phyloP scores from a whole-genome alignment of 2,113 vertebrate species.

The Casuarius casuarius region DNA sequence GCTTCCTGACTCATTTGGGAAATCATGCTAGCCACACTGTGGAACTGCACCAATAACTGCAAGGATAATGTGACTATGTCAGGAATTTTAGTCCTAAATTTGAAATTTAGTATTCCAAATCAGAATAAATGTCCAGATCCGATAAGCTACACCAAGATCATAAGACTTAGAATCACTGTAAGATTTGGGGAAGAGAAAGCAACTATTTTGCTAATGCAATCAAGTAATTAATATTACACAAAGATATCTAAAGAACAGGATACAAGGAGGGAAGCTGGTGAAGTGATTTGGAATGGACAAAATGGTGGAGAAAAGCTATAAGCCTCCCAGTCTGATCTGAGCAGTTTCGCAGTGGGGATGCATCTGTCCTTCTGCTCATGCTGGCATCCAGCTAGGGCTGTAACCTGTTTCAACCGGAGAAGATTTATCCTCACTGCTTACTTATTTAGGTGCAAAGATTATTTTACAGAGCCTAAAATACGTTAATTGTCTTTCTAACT shows the following conservation, averaged over 20 bases:
- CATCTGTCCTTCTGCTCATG: neutral
- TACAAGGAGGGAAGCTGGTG: neutral
- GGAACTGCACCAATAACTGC: constrained; percentile 28
- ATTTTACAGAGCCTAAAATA: neutral
- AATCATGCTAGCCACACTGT: neutral
- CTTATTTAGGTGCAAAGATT: neutral
- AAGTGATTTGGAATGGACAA: neutral
- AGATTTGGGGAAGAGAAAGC: neutral
- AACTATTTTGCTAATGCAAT: neutral
- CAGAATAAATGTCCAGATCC: neutral
- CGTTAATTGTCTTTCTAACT: neutral
- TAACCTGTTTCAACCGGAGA: neutral
- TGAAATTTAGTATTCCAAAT: neutral
- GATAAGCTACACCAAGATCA: neutral
- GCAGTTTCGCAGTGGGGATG: neutral
- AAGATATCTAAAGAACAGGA: neutral
- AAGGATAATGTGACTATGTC: neutral
- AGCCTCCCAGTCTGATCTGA: neutral
- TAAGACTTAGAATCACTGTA: neutral
- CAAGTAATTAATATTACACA: neutral
- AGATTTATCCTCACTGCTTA: neutral
- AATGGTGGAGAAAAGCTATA: neutral
- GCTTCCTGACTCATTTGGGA: constrained; percentile 40
- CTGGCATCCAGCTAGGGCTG: neutral
- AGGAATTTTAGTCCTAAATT: constrained; percentile 26